Base-by-base conservation (phyloP, 2,113 vertebrate species). In the Lota lota region DNA sequence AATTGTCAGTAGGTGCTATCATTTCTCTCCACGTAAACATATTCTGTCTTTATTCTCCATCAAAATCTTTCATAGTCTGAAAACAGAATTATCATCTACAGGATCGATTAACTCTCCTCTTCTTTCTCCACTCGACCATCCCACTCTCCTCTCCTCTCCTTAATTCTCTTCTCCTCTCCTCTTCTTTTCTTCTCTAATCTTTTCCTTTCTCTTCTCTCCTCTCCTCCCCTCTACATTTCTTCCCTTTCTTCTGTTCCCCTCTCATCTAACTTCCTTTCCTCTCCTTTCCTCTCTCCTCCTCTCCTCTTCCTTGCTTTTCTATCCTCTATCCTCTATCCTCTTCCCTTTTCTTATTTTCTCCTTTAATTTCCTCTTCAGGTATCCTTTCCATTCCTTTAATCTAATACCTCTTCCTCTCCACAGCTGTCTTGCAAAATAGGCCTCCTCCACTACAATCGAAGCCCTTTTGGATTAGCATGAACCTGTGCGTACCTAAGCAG, bases 221-320 rank as follows among this genome's bases (percentile, higher is more conserved):
- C n/a, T 53, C 28, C 28, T 6, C 2, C 28, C 4, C 28, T 33
- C 28, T n/a, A 24, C 24, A 33, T 33, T 6, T 33, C 28, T 68
- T 79, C 76, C 73, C 79, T 77, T 74, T 73, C 78, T 76, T 73
- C 74, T 20, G 2, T 61, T 56, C 22, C 24, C 24, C 53, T 82
- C 78, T 84, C 83, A 70, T 62, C 63, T 68, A 63, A 64, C 21
- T 65, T 61, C 22, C 57, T 47, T 47, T 5, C 16, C 4, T 70
- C 40, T 33, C 28, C 67, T 24, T 40, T 73, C 63, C 68, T 78
- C 60, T 68, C 47, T 73, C 18, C 15, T 63, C 15, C 61, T 60
- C 59, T 1, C 54, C 57, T 68, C 64, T 56, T 51, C n/a, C n/a
- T n/a, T n/a, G n/a, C n/a, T n/a, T n/a, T n/a, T n/a, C 18, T 53